Base-by-base conservation (phyloP, 2,888 invertebrate species). In the Eupithecia subfuscata region DNA sequence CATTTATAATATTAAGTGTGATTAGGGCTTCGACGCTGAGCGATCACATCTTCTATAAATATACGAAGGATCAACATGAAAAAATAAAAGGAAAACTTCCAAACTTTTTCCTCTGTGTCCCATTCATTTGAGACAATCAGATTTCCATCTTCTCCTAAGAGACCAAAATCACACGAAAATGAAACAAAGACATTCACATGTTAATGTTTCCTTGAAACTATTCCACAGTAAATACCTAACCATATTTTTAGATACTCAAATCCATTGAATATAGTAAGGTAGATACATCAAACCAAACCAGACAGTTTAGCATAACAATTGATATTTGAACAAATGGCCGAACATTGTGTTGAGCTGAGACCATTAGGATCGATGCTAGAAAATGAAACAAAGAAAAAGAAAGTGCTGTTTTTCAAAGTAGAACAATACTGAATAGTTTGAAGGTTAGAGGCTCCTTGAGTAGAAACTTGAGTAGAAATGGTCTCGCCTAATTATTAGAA, bases 321-420 rank as follows among this genome's bases (percentile, higher is more conserved):
- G 18, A 70, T 75, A 70, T 71, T 76, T 73, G 52, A 70, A 74
- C 70, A 75, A 76, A 68, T 63, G 43, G 68, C 6, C n/a, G 73
- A 14, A 34, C 72, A 76, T 71, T 76, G 43, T 75, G 60, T 72
- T 30, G 25, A 64, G 60, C 70, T 67, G 25, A 71, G 71, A 63
- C 48, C 68, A 69, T 72, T 73, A 79, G 71, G 71, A 72, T 69
- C 69, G 64, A 72, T 45, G 56, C 63, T 64, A 73, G 63, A 75
- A 69, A 68, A 75, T 67, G 34, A 75, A 71, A 75, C 75, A 83
- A 83, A 80, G 80, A 80, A 86, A 85, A 87, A 84, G 86, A 88
- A 88, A 87, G 86, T 82, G 63, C 80, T 82, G 84, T 82, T 52
- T 82, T 83, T 78, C 71, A 81, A 81, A 80, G 73, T 48, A 73